Evolutionary conservation across 2,888 invertebrate species (phyloP).

Genomic region (Polydrusus pterygomalis): DNA sequence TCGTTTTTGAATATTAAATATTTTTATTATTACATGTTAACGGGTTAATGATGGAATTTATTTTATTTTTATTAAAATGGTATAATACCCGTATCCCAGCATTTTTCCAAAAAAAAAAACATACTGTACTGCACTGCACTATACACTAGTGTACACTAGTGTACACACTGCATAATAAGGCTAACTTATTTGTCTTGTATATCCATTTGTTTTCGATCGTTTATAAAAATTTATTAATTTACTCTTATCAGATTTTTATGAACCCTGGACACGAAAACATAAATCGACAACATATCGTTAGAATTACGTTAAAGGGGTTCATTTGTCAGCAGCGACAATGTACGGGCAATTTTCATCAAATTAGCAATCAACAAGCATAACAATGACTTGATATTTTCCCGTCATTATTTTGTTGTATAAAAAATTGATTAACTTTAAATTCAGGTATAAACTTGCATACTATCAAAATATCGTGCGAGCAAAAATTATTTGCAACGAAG

Average conservation of each 20-base stretch:
- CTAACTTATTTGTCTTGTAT: background rate
- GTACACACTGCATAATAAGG: no score
- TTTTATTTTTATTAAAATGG: no score
- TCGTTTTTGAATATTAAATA: no score
- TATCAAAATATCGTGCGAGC: no score
- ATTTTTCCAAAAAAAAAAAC: no score
- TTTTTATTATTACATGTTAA: no score
- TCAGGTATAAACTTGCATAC: no score
- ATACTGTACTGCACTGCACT: no score
- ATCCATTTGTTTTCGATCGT: background rate
- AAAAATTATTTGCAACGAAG: no score
- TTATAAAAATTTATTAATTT: conserved; percentile 3
- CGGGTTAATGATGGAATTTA: no score
- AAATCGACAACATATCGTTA: conserved; percentile 20
- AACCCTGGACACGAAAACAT: conserved; percentile 15
- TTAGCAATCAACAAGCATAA: background rate
- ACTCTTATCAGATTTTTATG: conserved; percentile 22
- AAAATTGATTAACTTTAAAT: background rate
- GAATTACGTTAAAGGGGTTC: conserved; percentile 11
- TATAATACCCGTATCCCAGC: no score
- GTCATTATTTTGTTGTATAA: background rate
- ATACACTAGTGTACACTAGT: no score
- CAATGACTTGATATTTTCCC: background rate
- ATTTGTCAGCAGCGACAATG: conserved; percentile 22
- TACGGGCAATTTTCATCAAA: conserved; percentile 1